Percentiles rank a stretch among this genome's conserved stretches.
These are phyloP conservation scores for Phymanthus crucifer DNA, from an alignment of 92 coral and sea anemone species.

Conservation along the genomic window DNA sequence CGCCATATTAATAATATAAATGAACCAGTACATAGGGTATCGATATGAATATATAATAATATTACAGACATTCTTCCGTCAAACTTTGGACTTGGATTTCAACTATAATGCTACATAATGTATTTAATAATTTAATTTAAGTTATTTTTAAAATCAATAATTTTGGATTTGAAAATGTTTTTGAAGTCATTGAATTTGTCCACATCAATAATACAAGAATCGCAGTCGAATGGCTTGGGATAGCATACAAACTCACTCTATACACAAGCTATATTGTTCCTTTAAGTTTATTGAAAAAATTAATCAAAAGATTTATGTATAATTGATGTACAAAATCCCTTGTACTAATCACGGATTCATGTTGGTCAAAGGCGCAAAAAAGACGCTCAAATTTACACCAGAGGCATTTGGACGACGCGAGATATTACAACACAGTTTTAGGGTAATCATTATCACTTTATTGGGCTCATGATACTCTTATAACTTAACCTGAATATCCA, in stretches of 20 bases:
- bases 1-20: background rate
- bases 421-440: conserved; percentile 1
- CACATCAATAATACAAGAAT: background rate
- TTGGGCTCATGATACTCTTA: background rate
- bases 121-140: background rate
- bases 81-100: too few relatives aligned
- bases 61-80: background rate
- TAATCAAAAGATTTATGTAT: background rate
- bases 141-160: background rate
- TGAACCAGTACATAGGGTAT: background rate
- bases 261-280: background rate
- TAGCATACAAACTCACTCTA: background rate
- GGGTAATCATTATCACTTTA: background rate
- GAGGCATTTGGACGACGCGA: background rate
- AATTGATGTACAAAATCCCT: background rate
- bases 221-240: background rate
- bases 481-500: background rate
- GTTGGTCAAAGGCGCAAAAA: background rate
- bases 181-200: background rate
- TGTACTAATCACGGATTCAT: background rate
- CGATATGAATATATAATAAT: background rate
- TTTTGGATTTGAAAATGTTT: background rate
- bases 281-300: conserved; percentile 8
- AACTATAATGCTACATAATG: background rate
- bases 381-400: background rate